phyloP scores from a whole-genome alignment of 2,113 vertebrate genomes.

The Neogobius melanostomus region DNA sequence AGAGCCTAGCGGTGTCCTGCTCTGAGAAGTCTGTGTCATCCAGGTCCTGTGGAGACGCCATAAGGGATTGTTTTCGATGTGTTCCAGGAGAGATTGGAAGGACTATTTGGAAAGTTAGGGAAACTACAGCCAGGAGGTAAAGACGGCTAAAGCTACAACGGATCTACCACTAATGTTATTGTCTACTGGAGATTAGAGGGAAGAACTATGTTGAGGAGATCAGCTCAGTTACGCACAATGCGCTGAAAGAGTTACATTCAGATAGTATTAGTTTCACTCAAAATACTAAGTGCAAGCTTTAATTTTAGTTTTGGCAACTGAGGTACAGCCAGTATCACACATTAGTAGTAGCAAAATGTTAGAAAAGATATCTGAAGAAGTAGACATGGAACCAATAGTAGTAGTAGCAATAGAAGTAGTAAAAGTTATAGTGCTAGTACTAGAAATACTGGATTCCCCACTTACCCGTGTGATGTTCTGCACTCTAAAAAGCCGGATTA shows the following conservation, averaged over 20 bases:
- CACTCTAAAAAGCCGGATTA: constrained; percentile 91
- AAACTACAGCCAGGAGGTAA: constrained; percentile 4
- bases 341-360: not conserved
- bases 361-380: not conserved
- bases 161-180: constrained; percentile 5
- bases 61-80: constrained; percentile 43
- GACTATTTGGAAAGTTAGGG: not conserved
- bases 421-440: not conserved
- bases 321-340: not conserved
- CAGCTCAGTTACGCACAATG: not conserved
- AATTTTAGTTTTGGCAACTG: not conserved
- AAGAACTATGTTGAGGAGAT: constrained; percentile 4
- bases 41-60: constrained; percentile 55
- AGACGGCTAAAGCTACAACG: not conserved
- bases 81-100: constrained; percentile 7
- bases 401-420: not conserved
- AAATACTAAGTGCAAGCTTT: not conserved
- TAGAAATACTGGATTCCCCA: not conserved
- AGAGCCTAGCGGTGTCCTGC: constrained; percentile 43
- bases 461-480: constrained; percentile 92
- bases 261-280: not conserved
- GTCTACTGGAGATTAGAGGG: constrained; percentile 20
- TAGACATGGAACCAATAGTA: not conserved
- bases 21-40: constrained; percentile 42
- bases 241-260: constrained; percentile 14